A percentile compares a stretch with the other conserved stretches of the same genome.
Evolutionary conservation across 2,113 vertebrate species (phyloP).

Genomic region (Oreochromis tanganicae): DNA sequence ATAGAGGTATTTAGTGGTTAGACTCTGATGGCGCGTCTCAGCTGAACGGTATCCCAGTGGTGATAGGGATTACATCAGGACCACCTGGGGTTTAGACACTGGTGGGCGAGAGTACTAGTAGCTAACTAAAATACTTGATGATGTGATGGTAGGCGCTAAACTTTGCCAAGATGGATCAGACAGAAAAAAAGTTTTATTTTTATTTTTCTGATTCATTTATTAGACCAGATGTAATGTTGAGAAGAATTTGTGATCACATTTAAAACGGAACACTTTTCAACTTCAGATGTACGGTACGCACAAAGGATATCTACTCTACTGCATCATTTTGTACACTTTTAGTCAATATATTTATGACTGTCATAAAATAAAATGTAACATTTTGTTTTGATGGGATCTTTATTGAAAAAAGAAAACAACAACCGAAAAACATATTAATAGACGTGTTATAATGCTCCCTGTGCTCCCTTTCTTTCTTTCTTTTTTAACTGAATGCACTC

Average conservation of each 20-base stretch:
- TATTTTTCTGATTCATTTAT: background rate
- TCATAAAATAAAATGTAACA: background rate
- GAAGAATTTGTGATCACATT: background rate
- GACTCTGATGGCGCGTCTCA: background rate
- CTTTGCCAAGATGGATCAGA: background rate
- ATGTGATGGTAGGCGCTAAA: background rate
- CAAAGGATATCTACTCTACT: background rate
- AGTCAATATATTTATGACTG: background rate
- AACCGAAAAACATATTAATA: background rate
- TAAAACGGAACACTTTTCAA: background rate
- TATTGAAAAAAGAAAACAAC: background rate
- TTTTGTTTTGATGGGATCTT: background rate
- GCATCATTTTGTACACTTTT: background rate
- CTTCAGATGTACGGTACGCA: background rate
- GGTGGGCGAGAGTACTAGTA: background rate
- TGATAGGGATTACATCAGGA: background rate
- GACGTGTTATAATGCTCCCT: background rate
- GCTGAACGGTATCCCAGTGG: background rate
- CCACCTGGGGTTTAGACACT: background rate
- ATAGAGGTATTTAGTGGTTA: background rate
- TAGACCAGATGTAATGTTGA: background rate
- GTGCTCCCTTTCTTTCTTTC: background rate
- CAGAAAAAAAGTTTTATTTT: background rate
- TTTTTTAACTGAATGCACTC: background rate
- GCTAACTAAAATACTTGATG: background rate